Conservation (phyloP, 2,888 invertebrate species). For the Netelia virgata region DNA sequence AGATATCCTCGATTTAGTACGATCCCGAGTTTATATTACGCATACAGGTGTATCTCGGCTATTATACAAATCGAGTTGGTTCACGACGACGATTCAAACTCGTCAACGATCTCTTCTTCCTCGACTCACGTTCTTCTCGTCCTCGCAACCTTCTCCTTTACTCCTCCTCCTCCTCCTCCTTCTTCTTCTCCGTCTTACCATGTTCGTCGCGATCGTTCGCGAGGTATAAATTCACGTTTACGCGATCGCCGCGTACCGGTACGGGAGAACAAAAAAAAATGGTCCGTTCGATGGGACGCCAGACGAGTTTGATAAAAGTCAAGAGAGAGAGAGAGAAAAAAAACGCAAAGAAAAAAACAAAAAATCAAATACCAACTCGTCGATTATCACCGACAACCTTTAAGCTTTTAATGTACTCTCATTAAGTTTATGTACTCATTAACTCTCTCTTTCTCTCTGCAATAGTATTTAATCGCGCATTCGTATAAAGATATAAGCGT, state of each 20-base stretch:
- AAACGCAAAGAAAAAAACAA: slow-evolving; percentile 35
- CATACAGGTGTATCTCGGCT: slow-evolving; percentile 29
- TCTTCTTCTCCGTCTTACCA: background rate
- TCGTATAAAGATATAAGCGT: slow-evolving; percentile 17
- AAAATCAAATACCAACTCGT: slow-evolving; percentile 34
- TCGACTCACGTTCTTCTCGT: slow-evolving; percentile 29
- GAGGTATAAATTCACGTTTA: slow-evolving; percentile 52
- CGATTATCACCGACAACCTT: slow-evolving; percentile 53
- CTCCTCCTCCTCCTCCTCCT: background rate
- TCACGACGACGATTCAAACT: slow-evolving; percentile 39
- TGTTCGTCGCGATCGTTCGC: slow-evolving; percentile 34
- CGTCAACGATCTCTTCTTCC: slow-evolving; percentile 48
- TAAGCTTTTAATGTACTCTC: slow-evolving; percentile 61
- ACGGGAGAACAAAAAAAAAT: no score
- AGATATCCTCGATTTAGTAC: slow-evolving; percentile 49
- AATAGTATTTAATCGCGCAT: slow-evolving; percentile 31
- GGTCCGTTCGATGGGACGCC: no score
- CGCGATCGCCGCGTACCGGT: background rate
- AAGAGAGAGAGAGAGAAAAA: background rate
- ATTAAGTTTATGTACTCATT: slow-evolving; percentile 67
- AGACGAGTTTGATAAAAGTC: no score
- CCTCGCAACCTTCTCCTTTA: background rate
- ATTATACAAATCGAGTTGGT: slow-evolving; percentile 31
- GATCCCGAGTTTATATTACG: slow-evolving; percentile 32
- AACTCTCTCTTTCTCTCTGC: slow-evolving; percentile 15